These are phyloP conservation scores for Meiosimyza platycephala DNA, from an alignment of 2,888 invertebrate genomes.

Conservation along the genomic window DNA sequence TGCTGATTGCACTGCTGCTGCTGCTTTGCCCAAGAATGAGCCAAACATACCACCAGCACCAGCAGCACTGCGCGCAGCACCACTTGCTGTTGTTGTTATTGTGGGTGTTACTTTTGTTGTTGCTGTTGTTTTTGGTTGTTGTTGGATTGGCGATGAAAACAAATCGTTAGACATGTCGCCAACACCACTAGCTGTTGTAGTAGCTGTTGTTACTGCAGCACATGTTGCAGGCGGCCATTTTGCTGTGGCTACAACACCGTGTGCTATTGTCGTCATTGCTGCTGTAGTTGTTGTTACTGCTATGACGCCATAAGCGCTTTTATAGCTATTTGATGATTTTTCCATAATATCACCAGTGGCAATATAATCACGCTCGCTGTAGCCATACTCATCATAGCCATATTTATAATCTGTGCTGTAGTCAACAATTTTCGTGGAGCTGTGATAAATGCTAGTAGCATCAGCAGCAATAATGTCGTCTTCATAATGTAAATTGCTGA, in stretches of 20 bases:
- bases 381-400: conserved; percentile 54
- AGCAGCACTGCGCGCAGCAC: conserved; percentile 22
- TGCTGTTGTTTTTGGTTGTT: conserved; percentile 35
- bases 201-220: conserved; percentile 14
- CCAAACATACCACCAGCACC: conserved; percentile 58
- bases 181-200: conserved; percentile 19
- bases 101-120: conserved; percentile 29
- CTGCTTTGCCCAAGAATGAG: conserved; percentile 63
- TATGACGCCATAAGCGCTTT: conserved; percentile 28
- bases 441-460: neutral
- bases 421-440: conserved; percentile 47
- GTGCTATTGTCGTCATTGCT: neutral
- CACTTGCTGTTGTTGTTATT: conserved; percentile 30
- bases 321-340: conserved; percentile 30
- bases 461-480: neutral
- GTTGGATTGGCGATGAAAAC: conserved; percentile 49
- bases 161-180: conserved; percentile 43
- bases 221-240: neutral
- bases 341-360: conserved; percentile 51
- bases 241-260: conserved; percentile 28
- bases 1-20: conserved; percentile 64
- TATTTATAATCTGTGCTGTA: conserved; percentile 52
- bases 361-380: conserved; percentile 55
- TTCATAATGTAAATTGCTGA: neutral
- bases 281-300: conserved; percentile 21